Base-by-base conservation (phyloP, 2,888 invertebrate species). In the Stegophylla sp. region DNA sequence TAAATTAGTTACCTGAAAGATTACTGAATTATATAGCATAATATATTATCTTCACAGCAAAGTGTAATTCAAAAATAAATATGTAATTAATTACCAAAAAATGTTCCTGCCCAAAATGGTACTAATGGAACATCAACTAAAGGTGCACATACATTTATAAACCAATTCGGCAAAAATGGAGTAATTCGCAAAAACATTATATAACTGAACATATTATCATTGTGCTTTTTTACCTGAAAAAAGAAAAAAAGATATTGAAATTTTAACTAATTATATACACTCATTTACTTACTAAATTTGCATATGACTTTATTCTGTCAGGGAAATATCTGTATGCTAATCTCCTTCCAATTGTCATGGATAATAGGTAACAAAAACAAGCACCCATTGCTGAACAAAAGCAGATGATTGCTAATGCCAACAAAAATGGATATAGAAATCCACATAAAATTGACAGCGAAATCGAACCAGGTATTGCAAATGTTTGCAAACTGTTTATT, bases 121-220 rank as follows among this genome's bases (percentile, higher is more conserved):
- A 91, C 86, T 83, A 98, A 87, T 0, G 98, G 97, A 53, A 99
- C 98, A 84, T 97, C 96, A 85, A 99, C 94, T 53, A 99, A 94
- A 59, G 99, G 99, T 83, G 98, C 95, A 0, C 95, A 92, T 86
- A 99, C 90, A 88, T 98, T 98, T 84, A 98, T 98, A 87, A 99
- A 98, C 99, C 99, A 99, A 87, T 99, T 99, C 10, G 99, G 99
- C 85, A 99, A 89, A 86, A 99, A 92, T 76, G 99, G 99, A 41
- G 99, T 99, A 86, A 99, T 94, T 84, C 99, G 91, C 84, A 99
- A 89, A 87, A 99, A 99, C 85, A 99, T 90, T 85, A 99, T 95
- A 86, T 99, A 99, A 88, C 82, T 96, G 82, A 99, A 90, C 83
- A 99, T 88, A 87, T 97, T 93, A 84, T 94, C 92, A 83, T 91